Base-by-base conservation (phyloP, 2,113 vertebrate species). In the Pardalotus punctatus region DNA sequence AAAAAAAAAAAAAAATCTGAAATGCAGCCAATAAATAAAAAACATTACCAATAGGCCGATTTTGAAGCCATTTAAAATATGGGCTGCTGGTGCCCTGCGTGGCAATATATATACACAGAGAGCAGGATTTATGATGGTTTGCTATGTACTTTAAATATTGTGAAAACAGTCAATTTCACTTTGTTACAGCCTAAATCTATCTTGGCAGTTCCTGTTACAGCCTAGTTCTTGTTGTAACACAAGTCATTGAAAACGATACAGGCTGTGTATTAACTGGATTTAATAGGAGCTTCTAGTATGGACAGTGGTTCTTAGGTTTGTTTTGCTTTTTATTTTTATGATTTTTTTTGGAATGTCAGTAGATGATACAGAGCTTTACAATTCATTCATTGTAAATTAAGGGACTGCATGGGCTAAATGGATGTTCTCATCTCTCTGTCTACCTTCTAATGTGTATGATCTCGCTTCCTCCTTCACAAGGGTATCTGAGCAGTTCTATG, bases 121-220 rank as follows among this genome's bases (percentile, higher is more conserved):
- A 86, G 38, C 20, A 73, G 57, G 65, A 95, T 95, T 96, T 96
- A 91, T 82, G 56, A 43, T 8, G 28, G 47, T 47, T 71, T 87
- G 31, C 62, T 57, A 5, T 71, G 61, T 33, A 51, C 86, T 80
- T 95, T 91, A 97, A 88, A 95, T 90, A 86, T 74, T 12, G 33
- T 85, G 38, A 90, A 95, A 97, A 74, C 48, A 96, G 70, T 91
- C 80, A 82, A 72, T 86, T 96, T 90, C 22, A 25, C 88, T 94
- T 94, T 96, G 71, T 69, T 93, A 83, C 56, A 88, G 22, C 42
- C 33, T 94, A 82, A 88, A 96, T 95, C 77, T 89, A 8, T 85
- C 53, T 56, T 88, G 69, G 65, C 84, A 94, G 54, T 24, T 89
- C 25, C 62, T 89, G 58, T 35, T 93, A 33, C n/a, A 81, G 28